Conservation (phyloP, 2,888 invertebrate genomes). For the Hyppa rectilinea region DNA sequence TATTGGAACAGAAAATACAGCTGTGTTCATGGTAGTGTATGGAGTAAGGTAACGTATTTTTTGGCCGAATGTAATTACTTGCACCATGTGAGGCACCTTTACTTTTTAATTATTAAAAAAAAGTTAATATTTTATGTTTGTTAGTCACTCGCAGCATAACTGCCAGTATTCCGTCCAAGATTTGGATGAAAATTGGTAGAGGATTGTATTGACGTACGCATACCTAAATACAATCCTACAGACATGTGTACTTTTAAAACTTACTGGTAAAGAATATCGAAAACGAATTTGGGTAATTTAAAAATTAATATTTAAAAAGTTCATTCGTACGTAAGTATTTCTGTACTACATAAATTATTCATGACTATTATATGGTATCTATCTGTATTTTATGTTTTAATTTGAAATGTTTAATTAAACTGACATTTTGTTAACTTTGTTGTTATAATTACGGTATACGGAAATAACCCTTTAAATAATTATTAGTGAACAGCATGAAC, state of each 20-base stretch:
- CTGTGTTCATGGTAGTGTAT: too few relatives aligned
- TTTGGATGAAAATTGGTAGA: constrained; percentile 8
- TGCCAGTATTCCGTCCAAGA: constrained; percentile 28
- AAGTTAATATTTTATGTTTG: not conserved
- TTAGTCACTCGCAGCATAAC: not conserved
- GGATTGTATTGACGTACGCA: too few relatives aligned
- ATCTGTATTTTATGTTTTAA: too few relatives aligned
- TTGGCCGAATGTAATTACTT: not conserved
- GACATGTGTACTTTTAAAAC: not conserved
- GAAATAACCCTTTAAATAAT: constrained; percentile 8
- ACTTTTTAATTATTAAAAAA: constrained; percentile 2
- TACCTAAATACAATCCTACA: too few relatives aligned
- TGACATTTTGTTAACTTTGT: constrained; percentile 4
- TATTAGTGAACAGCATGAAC: constrained; percentile 10
- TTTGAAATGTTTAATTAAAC: constrained; percentile 10
- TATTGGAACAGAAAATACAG: too few relatives aligned
- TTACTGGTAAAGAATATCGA: constrained; percentile 1
- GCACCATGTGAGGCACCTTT: not conserved
- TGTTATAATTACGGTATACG: not conserved
- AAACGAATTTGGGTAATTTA: constrained; percentile 12
- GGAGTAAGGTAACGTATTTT: too few relatives aligned
- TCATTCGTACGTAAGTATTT: not conserved
- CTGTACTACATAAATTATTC: not conserved
- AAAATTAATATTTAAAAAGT: not conserved
- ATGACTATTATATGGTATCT: not conserved